These are phyloP conservation scores for Girardia tigrina DNA, from an alignment of 2,888 invertebrate species.

Conservation along the genomic window DNA sequence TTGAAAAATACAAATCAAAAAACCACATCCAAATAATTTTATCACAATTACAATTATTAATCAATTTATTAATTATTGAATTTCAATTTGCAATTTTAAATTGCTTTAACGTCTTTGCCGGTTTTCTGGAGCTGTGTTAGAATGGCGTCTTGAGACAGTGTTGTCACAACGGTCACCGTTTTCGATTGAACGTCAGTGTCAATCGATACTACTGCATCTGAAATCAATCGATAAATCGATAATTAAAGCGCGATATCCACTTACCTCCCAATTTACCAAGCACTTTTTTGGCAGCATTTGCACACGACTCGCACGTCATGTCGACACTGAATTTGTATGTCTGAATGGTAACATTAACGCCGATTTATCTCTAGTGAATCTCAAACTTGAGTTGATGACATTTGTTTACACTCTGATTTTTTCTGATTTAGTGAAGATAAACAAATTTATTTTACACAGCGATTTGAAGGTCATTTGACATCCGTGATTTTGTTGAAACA, in stretches of 20 bases:
- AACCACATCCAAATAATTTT: no score
- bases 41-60: no score
- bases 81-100: no score
- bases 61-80: no score
- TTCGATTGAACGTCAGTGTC: conserved; percentile 46
- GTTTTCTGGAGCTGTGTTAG: conserved; percentile 49
- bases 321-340: conserved; percentile 69
- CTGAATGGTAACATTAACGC: conserved; percentile 43
- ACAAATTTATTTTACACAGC: no score
- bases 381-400: conserved; percentile 18
- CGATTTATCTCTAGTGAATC: no score
- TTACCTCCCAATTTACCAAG: conserved; percentile 65
- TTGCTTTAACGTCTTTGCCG: conserved; percentile 43
- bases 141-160: conserved; percentile 44
- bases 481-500: no score
- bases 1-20: no score
- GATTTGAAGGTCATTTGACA: no score
- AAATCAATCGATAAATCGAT: conserved; percentile 24
- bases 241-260: conserved; percentile 38
- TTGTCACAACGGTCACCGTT: conserved; percentile 48
- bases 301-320: conserved; percentile 87
- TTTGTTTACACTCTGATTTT: no score
- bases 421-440: no score
- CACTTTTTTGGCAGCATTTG: conserved; percentile 70
- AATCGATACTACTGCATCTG: conserved; percentile 40